phyloP scores from a whole-genome alignment of 2,888 invertebrate genomes.

The Lacanobia wlatinum region DNA sequence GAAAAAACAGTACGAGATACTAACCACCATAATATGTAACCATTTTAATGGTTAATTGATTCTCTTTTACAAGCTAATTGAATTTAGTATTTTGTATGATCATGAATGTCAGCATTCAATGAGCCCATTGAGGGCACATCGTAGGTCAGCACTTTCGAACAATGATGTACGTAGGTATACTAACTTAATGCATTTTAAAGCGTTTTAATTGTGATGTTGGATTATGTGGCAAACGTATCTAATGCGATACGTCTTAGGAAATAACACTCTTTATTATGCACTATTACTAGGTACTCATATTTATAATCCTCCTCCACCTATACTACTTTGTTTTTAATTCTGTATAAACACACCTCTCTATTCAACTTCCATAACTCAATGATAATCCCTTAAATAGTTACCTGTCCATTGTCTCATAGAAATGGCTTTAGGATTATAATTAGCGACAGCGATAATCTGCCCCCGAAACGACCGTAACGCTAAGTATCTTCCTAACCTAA shows the following conservation, averaged over 20 bases:
- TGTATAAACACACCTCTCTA: neutral
- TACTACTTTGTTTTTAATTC: no score
- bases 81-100: neutral
- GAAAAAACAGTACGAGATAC: neutral
- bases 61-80: slow-evolving; percentile 2
- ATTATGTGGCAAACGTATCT: neutral
- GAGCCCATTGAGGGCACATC: slow-evolving; percentile 10
- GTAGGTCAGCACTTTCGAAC: slow-evolving; percentile 16
- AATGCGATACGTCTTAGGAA: neutral
- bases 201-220: neutral
- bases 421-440: slow-evolving; percentile 20
- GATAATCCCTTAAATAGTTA: slow-evolving; percentile 21
- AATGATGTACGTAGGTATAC: no score
- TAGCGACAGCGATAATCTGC: slow-evolving; percentile 9
- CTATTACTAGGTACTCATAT: no score
- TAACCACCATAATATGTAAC: no score
- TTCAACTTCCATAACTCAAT: slow-evolving; percentile 1
- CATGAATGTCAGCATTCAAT: neutral
- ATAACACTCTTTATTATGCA: neutral
- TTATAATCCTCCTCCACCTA: no score
- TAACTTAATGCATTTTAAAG: neutral
- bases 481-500: slow-evolving; percentile 18
- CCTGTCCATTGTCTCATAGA: slow-evolving; percentile 9
- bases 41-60: neutral
- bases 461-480: slow-evolving; percentile 17